Evolutionary conservation across 1,140 invertebrate genomes (phyloP).

Genomic region (Gryllus bimaculatus): DNA sequence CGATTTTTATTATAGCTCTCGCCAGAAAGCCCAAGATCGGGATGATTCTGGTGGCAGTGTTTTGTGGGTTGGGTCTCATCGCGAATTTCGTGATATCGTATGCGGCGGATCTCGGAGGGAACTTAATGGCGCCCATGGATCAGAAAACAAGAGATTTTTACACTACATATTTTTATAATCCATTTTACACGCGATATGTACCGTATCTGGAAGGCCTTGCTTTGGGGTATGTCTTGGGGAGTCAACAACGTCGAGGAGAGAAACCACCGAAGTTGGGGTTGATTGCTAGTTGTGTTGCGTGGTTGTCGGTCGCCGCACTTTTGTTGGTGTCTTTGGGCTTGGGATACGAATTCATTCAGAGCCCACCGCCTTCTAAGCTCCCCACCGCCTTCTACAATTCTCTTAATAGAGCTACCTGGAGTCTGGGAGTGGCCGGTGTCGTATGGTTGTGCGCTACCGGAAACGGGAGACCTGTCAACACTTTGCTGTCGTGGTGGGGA

Average conservation of each 20-base stretch:
- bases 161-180: not conserved
- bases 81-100: not conserved
- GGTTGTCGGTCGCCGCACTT: not conserved
- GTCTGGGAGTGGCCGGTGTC: not conserved
- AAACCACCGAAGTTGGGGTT: not conserved
- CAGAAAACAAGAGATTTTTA: not conserved
- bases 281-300: not conserved
- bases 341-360: not conserved
- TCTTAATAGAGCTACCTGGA: not conserved
- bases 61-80: not conserved
- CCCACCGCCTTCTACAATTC: not conserved
- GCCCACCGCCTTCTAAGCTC: not conserved
- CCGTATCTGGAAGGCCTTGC: not conserved
- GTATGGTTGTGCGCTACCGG: not conserved
- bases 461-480: constrained; percentile 39
- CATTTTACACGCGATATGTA: not conserved
- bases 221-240: not conserved
- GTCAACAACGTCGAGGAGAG: not conserved
- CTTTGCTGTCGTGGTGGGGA: constrained; percentile 41
- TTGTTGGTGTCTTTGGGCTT: not conserved
- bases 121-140: not conserved
- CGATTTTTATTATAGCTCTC: not conserved
- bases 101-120: not conserved
- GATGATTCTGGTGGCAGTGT: not conserved
- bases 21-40: not conserved